Conservation (phyloP, 2,888 invertebrate species). For the Phania funesta region DNA sequence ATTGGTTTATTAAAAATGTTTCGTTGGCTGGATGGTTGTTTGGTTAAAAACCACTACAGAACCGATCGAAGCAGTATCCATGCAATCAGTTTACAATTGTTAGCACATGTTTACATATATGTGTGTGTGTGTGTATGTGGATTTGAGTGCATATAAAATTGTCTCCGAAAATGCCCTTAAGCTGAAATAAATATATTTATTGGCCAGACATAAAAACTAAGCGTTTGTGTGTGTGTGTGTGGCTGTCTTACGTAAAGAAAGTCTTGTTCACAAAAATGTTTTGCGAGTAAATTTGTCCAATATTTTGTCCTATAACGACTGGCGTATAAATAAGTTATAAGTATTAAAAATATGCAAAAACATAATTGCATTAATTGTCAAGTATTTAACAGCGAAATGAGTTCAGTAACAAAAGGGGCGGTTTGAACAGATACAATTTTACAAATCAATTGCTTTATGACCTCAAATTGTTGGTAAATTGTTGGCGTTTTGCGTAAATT, state of each 20-base stretch:
- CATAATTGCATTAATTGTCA: constrained; percentile 33
- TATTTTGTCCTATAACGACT: not conserved
- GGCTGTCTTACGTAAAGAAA: not conserved
- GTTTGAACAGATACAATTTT: not conserved
- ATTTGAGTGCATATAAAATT: not conserved
- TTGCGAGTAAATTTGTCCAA: constrained; percentile 3
- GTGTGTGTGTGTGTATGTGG: not conserved
- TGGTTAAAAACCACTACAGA: constrained; percentile 30
- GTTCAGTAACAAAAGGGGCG: not conserved
- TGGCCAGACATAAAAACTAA: too few species aligned
- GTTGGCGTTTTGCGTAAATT: not conserved
- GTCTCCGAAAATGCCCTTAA: constrained; percentile 55
- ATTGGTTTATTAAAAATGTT: constrained; percentile 62
- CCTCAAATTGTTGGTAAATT: constrained; percentile 23
- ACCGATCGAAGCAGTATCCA: constrained; percentile 1
- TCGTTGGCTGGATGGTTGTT: not conserved
- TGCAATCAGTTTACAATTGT: constrained; percentile 35
- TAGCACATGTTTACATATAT: not conserved
- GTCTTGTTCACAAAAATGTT: constrained; percentile 56
- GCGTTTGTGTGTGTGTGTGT: not conserved
- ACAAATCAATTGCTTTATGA: not conserved
- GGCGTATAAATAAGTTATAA: not conserved
- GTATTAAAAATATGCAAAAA: constrained; percentile 30
- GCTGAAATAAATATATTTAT: constrained; percentile 32
- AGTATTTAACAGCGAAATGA: not conserved